Conservation (phyloP, 92 coral and sea anemone species). For the Blastomussa wellsi region DNA sequence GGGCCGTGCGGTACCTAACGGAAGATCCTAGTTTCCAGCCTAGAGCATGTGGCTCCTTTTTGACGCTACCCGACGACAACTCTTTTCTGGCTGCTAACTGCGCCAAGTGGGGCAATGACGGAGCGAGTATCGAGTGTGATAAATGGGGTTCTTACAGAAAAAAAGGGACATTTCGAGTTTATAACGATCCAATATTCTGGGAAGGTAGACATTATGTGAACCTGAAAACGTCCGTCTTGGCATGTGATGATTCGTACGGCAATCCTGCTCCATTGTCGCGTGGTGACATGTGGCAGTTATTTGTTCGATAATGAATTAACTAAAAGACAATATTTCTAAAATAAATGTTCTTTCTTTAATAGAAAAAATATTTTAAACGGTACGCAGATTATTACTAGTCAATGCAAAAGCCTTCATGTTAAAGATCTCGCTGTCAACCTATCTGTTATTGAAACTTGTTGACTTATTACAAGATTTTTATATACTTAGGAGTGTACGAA, state of each 20-base stretch:
- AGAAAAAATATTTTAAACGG: not conserved
- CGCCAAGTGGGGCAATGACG: conserved; percentile 71
- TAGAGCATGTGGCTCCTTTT: conserved; percentile 76
- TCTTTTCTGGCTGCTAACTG: conserved; percentile 71
- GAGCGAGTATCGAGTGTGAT: conserved; percentile 30
- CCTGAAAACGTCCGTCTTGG: conserved; percentile 34
- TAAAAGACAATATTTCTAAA: not conserved
- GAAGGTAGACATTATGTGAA: conserved; percentile 41
- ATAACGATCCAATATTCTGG: conserved; percentile 69
- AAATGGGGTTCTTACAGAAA: conserved; percentile 70
- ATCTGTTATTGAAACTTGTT: too few relatives aligned
- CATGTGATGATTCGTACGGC: conserved; percentile 51
- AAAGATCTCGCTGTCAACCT: not conserved
- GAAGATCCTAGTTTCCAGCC: conserved; percentile 52
- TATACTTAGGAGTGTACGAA: too few relatives aligned
- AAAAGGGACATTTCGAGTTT: conserved; percentile 45
- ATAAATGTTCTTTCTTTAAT: not conserved
- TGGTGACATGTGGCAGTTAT: conserved; percentile 72
- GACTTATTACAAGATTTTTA: too few relatives aligned
- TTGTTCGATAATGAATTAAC: conserved; percentile 43
- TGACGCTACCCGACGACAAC: conserved; percentile 68
- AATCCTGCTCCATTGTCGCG: conserved; percentile 6
- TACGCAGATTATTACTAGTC: not conserved
- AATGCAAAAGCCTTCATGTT: not conserved
- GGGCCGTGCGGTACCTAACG: conserved; percentile 65